Evolutionary conservation across 2,113 vertebrate species (phyloP).

Genomic region (Pseudopodoces humilis): DNA sequence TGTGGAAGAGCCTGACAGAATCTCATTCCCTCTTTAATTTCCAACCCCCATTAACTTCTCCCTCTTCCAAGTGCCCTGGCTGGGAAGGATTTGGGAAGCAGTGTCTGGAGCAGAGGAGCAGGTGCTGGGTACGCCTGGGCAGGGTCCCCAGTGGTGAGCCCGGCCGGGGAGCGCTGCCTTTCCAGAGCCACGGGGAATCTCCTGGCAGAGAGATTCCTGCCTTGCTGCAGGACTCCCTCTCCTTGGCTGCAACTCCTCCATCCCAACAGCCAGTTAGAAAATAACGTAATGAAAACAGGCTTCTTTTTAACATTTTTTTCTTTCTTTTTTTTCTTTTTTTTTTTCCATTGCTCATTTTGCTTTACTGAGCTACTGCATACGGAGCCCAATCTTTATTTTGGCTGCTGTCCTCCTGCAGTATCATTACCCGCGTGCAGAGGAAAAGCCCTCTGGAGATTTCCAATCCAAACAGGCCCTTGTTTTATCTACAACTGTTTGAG

Average conservation of each 20-base stretch:
- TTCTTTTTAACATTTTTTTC: neutral
- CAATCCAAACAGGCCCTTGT: conserved; percentile 66
- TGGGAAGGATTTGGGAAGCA: neutral
- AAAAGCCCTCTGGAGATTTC: conserved; percentile 67
- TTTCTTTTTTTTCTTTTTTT: neutral
- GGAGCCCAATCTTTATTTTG: conserved; percentile 44
- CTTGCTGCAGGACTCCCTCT: neutral
- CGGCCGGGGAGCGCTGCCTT: fast-evolving
- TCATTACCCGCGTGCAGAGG: conserved; percentile 12
- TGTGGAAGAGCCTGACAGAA: neutral
- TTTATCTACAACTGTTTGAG: conserved; percentile 66
- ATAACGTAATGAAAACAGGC: conserved; percentile 19
- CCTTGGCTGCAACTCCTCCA: conserved; percentile 3
- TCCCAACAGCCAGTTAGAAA: conserved; percentile 29
- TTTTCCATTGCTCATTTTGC: conserved; percentile 31
- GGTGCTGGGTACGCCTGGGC: fast-evolving
- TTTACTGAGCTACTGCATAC: conserved; percentile 50
- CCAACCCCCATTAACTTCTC: neutral
- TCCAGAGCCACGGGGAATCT: neutral
- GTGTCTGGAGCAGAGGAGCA: neutral
- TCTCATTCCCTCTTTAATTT: neutral
- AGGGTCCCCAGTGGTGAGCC: neutral
- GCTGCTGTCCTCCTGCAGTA: conserved; percentile 27
- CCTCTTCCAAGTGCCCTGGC: neutral
- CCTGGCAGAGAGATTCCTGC: neutral